Evolutionary conservation across 2,888 invertebrate species (phyloP), one percentile per base, ranked within the genome.

Genomic region (Epinotia ramella): DNA sequence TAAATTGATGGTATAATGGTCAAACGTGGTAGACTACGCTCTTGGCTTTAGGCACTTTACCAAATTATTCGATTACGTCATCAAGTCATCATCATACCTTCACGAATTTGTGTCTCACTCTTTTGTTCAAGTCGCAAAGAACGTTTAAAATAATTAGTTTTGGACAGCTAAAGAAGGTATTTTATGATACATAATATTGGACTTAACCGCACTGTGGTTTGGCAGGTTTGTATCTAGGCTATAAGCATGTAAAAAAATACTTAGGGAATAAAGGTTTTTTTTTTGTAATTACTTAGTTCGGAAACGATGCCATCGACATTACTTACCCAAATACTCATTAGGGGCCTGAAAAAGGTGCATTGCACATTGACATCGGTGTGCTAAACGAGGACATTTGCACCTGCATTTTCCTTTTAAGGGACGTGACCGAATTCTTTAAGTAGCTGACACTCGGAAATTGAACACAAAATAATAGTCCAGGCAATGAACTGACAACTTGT

Each of bases 351-450:
- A 64, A 64, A 67, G 53, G 16, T 63, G 11, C 24, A 65, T 24
- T 28, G 65, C 40, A 40, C 44, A 33, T 63, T 71, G 59, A 33
- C 18, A 33, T 40, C 44, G 40, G 56, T 53, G 5, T 11, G 69
- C 44, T 69, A 59, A 59, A 69, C 4, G 13, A 33, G 20, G 28
- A 66, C 44, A 44, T 44, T 59, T 73, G 56, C 63, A 69, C 63
- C 68, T 64, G 62, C 46, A 40, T 49, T 69, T 56, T 0, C 73
- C 68, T 64, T 74, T 46, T 56, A 57, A 69, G 68, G 69, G 18
- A 56, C 28, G 9, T 24, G 40, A 68, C 18, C 53, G 28, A 33
- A 46, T 69, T 64, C 63, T 18, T 40, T n/a, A 24, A 44, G 40
- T 18, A n/a, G 28, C 44, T 46, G 56, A 28, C 62, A 16, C 16